Percentiles rank a stretch among this genome's conserved stretches.
Conservation (phyloP, 2,797 vertebrate species). For the Otolemur crassicaudatus region DNA sequence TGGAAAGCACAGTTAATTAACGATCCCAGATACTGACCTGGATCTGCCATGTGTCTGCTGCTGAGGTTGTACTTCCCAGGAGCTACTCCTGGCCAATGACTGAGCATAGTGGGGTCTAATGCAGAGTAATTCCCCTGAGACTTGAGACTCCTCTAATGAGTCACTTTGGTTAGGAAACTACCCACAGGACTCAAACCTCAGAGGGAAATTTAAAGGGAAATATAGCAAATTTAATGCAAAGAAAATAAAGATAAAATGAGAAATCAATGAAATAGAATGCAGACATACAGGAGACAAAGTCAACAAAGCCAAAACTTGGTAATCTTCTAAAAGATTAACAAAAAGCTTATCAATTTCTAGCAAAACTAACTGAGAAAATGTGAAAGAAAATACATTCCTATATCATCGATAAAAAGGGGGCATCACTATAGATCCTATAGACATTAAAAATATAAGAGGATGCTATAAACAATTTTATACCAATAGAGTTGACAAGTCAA, state of each 20-base stretch:
- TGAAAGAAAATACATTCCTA: constrained; percentile 34
- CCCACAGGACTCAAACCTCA: not conserved
- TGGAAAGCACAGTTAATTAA: not conserved
- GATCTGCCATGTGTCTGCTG: not conserved
- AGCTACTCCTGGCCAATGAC: not conserved
- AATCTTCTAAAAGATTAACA: constrained; percentile 35
- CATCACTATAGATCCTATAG: constrained; percentile 49
- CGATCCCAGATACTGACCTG: not conserved
- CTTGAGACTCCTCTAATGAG: not conserved
- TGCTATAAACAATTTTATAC: constrained; percentile 20
- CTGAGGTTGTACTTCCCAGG: not conserved
- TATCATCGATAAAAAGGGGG: not conserved
- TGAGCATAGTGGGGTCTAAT: not conserved
- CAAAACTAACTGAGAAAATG: constrained; percentile 12
- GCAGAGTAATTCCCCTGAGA: not conserved
- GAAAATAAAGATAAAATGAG: constrained; percentile 33
- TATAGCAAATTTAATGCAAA: not conserved
- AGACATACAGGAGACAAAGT: not conserved
- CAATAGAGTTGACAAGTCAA: constrained; percentile 45
- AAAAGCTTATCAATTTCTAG: not conserved
- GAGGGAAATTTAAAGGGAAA: constrained; percentile 31
- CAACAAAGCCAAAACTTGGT: constrained; percentile 17
- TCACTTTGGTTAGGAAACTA: constrained; percentile 9
- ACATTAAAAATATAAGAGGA: constrained; percentile 32
- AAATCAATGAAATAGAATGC: constrained; percentile 38